Conservation (phyloP, 2,113 vertebrate species). For the Chaenocephalus aceratus region DNA sequence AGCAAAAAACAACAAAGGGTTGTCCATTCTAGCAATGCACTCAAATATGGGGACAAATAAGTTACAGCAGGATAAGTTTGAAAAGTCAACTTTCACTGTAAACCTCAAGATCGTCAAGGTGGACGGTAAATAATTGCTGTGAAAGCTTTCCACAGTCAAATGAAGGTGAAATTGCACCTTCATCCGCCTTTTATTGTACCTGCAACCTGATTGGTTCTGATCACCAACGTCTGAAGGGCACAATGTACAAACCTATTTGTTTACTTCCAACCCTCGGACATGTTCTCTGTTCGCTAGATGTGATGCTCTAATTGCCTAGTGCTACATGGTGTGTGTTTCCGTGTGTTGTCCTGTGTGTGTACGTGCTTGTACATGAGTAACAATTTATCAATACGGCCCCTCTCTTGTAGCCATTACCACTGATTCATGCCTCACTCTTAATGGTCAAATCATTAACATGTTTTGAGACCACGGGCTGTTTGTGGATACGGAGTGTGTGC, state of each 20-base stretch:
- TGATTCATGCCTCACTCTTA: constrained; percentile 72
- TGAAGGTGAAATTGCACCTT: background rate
- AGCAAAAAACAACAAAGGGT: background rate
- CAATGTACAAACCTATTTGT: background rate
- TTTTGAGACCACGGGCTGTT: constrained; percentile 71
- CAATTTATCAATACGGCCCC: constrained; percentile 52
- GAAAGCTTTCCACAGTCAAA: background rate
- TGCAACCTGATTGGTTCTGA: background rate
- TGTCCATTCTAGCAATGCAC: background rate
- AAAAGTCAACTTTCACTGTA: background rate
- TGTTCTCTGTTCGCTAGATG: background rate
- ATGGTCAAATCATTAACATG: constrained; percentile 76
- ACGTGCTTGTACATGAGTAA: constrained; percentile 13
- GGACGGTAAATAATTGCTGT: background rate
- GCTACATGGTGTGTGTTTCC: background rate
- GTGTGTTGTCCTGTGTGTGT: background rate
- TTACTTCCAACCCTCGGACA: constrained; percentile 6
- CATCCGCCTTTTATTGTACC: background rate
- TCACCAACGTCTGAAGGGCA: background rate
- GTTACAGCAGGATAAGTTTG: background rate
- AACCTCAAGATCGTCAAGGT: background rate
- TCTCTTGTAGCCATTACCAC: constrained; percentile 61
- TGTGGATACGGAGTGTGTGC: constrained; percentile 38
- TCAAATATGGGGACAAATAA: background rate
- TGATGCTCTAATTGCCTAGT: constrained; percentile 11